Percentiles rank a stretch among this genome's conserved stretches.
Evolutionary conservation across 2,113 vertebrate species (phyloP).

Genomic region (Rhineura floridana): DNA sequence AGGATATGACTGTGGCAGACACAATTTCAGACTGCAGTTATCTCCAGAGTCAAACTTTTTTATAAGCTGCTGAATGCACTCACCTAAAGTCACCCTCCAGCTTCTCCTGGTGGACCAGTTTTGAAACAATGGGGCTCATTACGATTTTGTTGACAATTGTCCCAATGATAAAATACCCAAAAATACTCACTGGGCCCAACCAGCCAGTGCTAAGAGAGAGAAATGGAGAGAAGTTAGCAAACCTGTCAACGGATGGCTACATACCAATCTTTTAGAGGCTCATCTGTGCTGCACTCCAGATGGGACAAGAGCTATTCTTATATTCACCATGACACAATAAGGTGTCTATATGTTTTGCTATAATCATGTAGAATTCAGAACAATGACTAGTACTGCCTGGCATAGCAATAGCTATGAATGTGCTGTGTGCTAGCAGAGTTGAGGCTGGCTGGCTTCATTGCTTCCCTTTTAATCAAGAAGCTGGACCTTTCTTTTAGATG

Average conservation of each 20-base stretch:
- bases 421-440: not conserved
- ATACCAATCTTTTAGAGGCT: not conserved
- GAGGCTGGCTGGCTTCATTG: not conserved
- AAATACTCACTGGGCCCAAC: slow-evolving; percentile 92
- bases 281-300: not conserved
- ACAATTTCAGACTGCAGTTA: not conserved
- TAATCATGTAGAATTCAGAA: too few relatives aligned
- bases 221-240: slow-evolving; percentile 32
- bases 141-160: slow-evolving; percentile 88
- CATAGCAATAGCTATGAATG: not conserved
- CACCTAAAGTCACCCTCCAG: slow-evolving; percentile 96
- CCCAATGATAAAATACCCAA: slow-evolving; percentile 92
- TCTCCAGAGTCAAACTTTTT: not conserved
- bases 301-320: not conserved
- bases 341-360: not conserved
- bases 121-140: slow-evolving; percentile 92
- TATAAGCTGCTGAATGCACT: slow-evolving; percentile 36
- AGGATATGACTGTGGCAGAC: too few relatives aligned
- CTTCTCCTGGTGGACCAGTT: slow-evolving; percentile 93
- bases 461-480: too few relatives aligned
- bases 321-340: not conserved
- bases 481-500: too few relatives aligned
- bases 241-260: not conserved
- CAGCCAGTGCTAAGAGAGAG: slow-evolving; percentile 87
- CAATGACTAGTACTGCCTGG: not conserved